A percentile compares a stretch with the other conserved stretches of the same genome.
phyloP scores from a whole-genome alignment of 2,888 invertebrate genomes.

The Clitarchus hookeri region DNA sequence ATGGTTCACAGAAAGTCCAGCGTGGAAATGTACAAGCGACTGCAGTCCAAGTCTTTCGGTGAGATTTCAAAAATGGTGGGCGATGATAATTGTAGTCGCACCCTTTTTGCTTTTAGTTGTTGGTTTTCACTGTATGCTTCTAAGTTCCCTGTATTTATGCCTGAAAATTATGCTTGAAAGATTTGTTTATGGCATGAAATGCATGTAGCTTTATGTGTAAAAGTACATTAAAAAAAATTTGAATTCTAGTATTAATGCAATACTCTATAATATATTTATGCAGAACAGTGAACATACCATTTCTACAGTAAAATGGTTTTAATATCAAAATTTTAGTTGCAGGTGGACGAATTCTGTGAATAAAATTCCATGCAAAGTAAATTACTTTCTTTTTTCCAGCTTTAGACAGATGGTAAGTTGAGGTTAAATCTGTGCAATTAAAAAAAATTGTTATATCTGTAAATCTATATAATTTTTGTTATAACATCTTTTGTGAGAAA shows the following conservation, averaged over 20 bases:
- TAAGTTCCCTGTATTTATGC: background rate
- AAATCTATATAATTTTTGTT: too few relatives aligned
- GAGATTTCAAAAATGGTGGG: constrained; percentile 53
- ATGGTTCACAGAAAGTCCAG: constrained; percentile 89
- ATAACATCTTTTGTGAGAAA: too few relatives aligned
- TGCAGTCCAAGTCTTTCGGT: constrained; percentile 84
- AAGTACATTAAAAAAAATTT: too few relatives aligned
- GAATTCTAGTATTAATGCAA: too few relatives aligned
- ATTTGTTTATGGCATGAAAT: background rate
- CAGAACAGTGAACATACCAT: background rate
- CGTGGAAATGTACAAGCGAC: constrained; percentile 85
- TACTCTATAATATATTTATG: too few relatives aligned
- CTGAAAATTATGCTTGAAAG: background rate
- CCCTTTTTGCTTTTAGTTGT: background rate
- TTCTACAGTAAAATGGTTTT: background rate
- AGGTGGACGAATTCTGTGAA: background rate
- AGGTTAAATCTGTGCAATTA: background rate
- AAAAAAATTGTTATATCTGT: too few relatives aligned
- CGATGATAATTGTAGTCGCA: background rate
- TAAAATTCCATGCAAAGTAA: background rate
- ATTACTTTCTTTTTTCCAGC: background rate
- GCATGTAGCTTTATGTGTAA: background rate
- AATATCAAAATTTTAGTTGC: background rate
- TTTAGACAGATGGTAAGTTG: background rate
- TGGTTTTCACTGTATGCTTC: background rate